Conservation (phyloP, 2,888 invertebrate genomes). For the Cenopis cana region DNA sequence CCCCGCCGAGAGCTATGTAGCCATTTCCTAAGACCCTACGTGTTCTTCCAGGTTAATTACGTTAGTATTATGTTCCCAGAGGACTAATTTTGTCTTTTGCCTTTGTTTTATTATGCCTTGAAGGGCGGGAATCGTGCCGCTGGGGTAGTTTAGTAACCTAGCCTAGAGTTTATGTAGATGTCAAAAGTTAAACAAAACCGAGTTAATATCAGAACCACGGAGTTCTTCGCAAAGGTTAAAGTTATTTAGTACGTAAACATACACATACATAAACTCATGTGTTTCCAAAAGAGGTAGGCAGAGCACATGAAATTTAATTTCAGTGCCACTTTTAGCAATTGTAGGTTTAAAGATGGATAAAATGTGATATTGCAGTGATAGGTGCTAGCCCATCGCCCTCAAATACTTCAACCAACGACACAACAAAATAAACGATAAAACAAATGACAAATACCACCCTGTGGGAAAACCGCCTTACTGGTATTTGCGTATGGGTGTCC, state of each 20-base stretch:
- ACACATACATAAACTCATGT: too few species aligned
- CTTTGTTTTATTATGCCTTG: conserved; percentile 17
- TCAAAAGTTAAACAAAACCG: background rate
- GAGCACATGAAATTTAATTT: too few species aligned
- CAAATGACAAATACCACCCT: background rate
- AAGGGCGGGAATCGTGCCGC: background rate
- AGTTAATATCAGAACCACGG: background rate
- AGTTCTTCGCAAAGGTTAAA: background rate
- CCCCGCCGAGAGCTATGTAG: conserved; percentile 15
- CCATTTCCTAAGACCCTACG: conserved; percentile 19
- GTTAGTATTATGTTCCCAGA: conserved; percentile 18
- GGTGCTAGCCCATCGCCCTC: too few species aligned
- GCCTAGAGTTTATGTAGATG: background rate
- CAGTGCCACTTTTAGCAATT: too few species aligned
- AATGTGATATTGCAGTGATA: too few species aligned
- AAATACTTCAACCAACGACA: too few species aligned
- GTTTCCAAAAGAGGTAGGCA: too few species aligned
- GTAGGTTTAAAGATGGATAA: too few species aligned
- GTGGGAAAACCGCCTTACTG: background rate
- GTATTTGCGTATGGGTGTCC: too few species aligned
- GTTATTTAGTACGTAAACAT: too few species aligned
- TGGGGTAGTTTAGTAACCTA: conserved; percentile 4
- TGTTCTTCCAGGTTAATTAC: conserved; percentile 15
- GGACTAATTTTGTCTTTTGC: conserved; percentile 23
- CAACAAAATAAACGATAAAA: background rate